These are phyloP conservation scores for Cynodonichthys magdalenae DNA, from an alignment of 2,797 vertebrate species.

Conservation along the genomic window DNA sequence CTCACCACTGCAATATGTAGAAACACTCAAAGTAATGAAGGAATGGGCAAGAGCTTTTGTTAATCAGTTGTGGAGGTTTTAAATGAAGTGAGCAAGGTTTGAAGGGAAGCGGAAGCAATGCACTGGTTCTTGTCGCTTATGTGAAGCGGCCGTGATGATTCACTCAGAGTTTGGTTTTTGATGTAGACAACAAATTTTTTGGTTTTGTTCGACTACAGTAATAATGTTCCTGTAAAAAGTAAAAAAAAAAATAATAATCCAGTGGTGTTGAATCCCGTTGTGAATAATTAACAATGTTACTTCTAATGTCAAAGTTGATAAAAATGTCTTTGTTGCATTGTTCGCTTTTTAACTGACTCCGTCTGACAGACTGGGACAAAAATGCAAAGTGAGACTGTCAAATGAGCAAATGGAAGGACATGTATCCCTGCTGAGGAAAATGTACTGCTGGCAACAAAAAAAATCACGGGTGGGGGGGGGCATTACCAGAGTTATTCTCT, in stretches of 20 bases:
- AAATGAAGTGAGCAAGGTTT: constrained; percentile 39
- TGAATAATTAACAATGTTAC: constrained; percentile 53
- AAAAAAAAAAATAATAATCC: constrained; percentile 17
- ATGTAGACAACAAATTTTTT: constrained; percentile 52
- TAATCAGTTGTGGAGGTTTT: constrained; percentile 33
- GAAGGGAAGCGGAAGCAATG: constrained; percentile 66
- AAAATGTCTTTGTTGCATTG: constrained; percentile 36
- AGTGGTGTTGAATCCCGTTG: constrained; percentile 54
- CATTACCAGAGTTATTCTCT: constrained; percentile 52
- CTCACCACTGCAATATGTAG: constrained; percentile 60
- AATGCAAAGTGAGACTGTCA: constrained; percentile 41
- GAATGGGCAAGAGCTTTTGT: constrained; percentile 33
- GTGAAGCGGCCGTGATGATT: constrained; percentile 53
- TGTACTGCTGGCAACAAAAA: constrained; percentile 9
- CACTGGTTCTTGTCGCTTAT: constrained; percentile 70
- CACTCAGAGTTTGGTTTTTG: constrained; percentile 50
- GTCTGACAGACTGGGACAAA: constrained; percentile 39
- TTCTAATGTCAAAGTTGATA: constrained; percentile 50
- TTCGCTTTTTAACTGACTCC: constrained; percentile 43
- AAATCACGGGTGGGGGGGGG: constrained; percentile 15
- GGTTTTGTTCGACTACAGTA: constrained; percentile 50
- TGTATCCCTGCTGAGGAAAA: constrained; percentile 27
- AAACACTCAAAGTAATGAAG: constrained; percentile 52
- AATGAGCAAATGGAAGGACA: constrained; percentile 31
- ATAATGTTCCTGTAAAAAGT: constrained; percentile 54